Evolutionary conservation across 2,113 vertebrate species (phyloP).

Genomic region (Genyomyrus donnyi): DNA sequence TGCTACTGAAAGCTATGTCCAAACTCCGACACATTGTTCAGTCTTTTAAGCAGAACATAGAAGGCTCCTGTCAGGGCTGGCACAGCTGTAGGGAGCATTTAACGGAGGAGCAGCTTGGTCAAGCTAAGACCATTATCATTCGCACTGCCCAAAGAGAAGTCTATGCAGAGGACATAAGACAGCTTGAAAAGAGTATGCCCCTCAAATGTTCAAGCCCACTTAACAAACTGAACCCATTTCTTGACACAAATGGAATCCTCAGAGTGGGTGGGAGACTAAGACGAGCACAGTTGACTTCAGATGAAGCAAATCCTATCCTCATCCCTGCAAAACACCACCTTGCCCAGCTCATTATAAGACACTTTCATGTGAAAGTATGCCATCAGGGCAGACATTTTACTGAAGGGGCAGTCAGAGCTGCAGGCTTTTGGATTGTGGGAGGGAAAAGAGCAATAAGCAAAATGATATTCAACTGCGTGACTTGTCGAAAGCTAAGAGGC

Average conservation of each 20-base stretch:
- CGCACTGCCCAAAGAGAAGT: not conserved
- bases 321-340: not conserved
- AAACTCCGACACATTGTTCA: slow-evolving; percentile 15
- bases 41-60: not conserved
- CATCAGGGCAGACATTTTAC: not conserved
- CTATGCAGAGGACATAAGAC: slow-evolving; percentile 5
- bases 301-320: not conserved
- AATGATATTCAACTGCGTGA: no score
- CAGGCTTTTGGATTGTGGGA: not conserved
- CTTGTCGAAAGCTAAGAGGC: no score
- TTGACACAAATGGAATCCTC: no score
- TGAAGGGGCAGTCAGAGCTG: not conserved
- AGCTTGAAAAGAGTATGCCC: no score
- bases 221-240: no score
- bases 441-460: no score
- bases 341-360: not conserved
- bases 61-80: slow-evolving; percentile 1
- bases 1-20: not conserved
- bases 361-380: not conserved
- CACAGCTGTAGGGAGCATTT: slow-evolving; percentile 7
- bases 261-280: not conserved
- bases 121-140: slow-evolving; percentile 12
- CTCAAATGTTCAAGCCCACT: not conserved
- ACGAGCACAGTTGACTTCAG: not conserved
- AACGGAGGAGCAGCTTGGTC: not conserved